Evolutionary conservation across 2,888 invertebrate species (phyloP).

Genomic region (Kuschelorhynchus macadamiae): DNA sequence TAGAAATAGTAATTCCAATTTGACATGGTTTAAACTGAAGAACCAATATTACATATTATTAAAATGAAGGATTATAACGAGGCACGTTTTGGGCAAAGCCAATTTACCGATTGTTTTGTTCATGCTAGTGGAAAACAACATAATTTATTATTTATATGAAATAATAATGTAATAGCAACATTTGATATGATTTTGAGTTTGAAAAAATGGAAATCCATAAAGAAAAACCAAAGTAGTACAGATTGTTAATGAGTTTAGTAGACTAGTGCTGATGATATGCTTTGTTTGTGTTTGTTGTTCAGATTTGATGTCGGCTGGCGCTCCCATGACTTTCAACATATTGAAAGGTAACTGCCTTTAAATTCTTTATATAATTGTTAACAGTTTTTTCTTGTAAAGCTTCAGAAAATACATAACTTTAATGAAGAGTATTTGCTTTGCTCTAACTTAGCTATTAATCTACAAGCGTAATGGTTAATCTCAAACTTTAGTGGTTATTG

Average conservation of each 20-base stretch:
- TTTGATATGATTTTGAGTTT: too few species aligned
- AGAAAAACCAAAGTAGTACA: too few species aligned
- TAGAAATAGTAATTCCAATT: too few species aligned
- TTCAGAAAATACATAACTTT: conserved; percentile 16
- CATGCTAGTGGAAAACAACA: too few species aligned
- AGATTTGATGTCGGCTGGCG: conserved; percentile 85
- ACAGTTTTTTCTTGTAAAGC: conserved; percentile 33
- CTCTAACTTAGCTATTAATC: conserved; percentile 34
- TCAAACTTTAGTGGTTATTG: background rate
- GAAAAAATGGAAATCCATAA: too few species aligned
- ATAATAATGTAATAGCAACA: too few species aligned
- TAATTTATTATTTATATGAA: too few species aligned
- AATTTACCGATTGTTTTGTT: too few species aligned
- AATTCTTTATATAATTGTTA: conserved; percentile 44
- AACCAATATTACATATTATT: too few species aligned
- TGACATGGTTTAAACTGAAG: too few species aligned
- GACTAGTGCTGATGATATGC: conserved; percentile 68
- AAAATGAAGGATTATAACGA: too few species aligned
- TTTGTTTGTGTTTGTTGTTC: conserved; percentile 81
- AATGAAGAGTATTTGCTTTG: conserved; percentile 37
- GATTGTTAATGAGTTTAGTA: conserved; percentile 57
- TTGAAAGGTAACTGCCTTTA: conserved; percentile 81
- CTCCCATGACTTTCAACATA: conserved; percentile 89
- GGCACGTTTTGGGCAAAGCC: too few species aligned
- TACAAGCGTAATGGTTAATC: background rate